phyloP scores from a whole-genome alignment of 1,140 invertebrate genomes.

The Drosophila erecta region DNA sequence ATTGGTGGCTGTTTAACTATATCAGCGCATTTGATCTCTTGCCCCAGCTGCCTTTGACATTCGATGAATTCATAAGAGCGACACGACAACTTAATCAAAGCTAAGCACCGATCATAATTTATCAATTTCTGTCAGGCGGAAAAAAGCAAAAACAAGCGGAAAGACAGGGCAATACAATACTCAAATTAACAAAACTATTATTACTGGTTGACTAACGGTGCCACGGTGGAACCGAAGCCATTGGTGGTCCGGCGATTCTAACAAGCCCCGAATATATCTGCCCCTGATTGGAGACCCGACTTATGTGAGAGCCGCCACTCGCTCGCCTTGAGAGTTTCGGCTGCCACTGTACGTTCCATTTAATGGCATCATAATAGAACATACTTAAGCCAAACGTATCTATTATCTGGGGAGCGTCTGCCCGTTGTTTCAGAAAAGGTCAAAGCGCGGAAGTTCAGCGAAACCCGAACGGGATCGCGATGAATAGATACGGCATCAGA shows the following conservation, averaged over 20 bases:
- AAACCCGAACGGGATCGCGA: slow-evolving; percentile 34
- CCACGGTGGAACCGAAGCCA: slow-evolving; percentile 11
- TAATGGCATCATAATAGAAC: slow-evolving; percentile 61
- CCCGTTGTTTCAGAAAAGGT: slow-evolving; percentile 54
- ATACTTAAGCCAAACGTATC: slow-evolving; percentile 60
- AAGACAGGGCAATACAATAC: slow-evolving; percentile 54
- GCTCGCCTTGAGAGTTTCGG: slow-evolving; percentile 60
- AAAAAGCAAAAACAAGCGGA: slow-evolving; percentile 36
- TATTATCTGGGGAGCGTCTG: slow-evolving; percentile 49
- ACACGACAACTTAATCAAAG: slow-evolving; percentile 74
- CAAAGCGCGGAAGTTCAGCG: slow-evolving; percentile 65
- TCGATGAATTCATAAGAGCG: slow-evolving; percentile 35
- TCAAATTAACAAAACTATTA: slow-evolving; percentile 78
- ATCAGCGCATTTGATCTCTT: slow-evolving; percentile 46
- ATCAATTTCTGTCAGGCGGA: slow-evolving; percentile 68
- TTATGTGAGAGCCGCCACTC: slow-evolving; percentile 40
- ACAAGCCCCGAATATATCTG: slow-evolving; percentile 27
- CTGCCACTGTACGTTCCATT: slow-evolving; percentile 70
- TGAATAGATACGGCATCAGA: slow-evolving; percentile 39
- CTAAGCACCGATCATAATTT: slow-evolving; percentile 62
- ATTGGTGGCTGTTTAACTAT: slow-evolving; percentile 26
- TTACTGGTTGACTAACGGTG: slow-evolving; percentile 69
- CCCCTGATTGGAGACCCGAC: slow-evolving; percentile 14
- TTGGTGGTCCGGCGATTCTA: slow-evolving; percentile 35
- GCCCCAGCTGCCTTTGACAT: slow-evolving; percentile 22